phyloP scores from a whole-genome alignment of 1,140 invertebrate species.

The Scaptomyza pallida region DNA sequence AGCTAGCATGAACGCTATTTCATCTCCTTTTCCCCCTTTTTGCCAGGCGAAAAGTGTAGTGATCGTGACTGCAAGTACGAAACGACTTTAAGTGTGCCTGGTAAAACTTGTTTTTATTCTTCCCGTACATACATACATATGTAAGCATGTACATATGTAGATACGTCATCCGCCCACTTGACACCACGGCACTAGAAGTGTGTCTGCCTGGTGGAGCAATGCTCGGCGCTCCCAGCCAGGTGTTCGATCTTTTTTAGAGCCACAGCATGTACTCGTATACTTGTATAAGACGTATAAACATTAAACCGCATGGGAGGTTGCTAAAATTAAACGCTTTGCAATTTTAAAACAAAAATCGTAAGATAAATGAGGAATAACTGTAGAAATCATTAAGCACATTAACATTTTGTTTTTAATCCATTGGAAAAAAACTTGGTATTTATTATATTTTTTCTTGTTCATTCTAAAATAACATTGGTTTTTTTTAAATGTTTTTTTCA shows the following conservation, averaged over 20 bases:
- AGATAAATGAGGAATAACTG: neutral
- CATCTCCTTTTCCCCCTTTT: neutral
- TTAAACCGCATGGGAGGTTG: neutral
- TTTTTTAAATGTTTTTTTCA: no score
- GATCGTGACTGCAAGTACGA: slow-evolving; percentile 44
- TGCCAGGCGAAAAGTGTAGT: slow-evolving; percentile 5
- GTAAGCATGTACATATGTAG: slow-evolving; percentile 9
- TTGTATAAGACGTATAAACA: no score
- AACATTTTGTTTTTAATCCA: neutral
- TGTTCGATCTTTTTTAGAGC: slow-evolving; percentile 71
- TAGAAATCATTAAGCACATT: no score
- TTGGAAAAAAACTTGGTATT: slow-evolving; percentile 41
- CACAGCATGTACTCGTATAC: no score
- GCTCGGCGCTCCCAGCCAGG: slow-evolving; percentile 62
- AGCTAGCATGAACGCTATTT: slow-evolving; percentile 5
- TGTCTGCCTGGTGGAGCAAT: slow-evolving; percentile 51
- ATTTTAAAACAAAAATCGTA: no score
- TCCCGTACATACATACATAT: no score
- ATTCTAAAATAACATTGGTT: slow-evolving; percentile 62
- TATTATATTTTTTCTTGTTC: slow-evolving; percentile 56
- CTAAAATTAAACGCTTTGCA: no score
- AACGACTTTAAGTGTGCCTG: slow-evolving; percentile 27
- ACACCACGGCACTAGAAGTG: slow-evolving; percentile 15
- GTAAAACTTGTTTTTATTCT: slow-evolving; percentile 68
- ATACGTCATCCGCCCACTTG: slow-evolving; percentile 55